A percentile compares a stretch with the other conserved stretches of the same genome.
These are phyloP conservation scores for Centropus bengalensis DNA, from an alignment of 2,113 vertebrate species.

Conservation along the genomic window DNA sequence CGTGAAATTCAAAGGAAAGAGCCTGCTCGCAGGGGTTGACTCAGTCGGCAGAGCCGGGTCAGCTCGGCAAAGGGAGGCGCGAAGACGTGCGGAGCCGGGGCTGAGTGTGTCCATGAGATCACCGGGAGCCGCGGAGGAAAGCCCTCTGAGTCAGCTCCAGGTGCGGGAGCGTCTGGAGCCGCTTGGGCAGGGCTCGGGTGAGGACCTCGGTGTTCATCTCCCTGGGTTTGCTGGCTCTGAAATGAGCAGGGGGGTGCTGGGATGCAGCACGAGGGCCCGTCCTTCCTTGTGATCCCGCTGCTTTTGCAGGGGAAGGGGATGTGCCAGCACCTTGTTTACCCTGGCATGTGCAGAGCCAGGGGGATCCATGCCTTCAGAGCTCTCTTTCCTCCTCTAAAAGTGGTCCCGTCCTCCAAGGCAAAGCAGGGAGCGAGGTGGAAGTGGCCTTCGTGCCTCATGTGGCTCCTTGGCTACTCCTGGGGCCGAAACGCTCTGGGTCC, in stretches of 20 bases:
- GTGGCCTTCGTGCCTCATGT: neutral
- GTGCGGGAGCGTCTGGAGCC: neutral
- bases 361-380: neutral
- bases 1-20: neutral
- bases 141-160: conserved; percentile 14
- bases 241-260: neutral
- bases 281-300: neutral
- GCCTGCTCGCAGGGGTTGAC: neutral
- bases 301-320: neutral
- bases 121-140: neutral
- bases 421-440: neutral
- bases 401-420: neutral
- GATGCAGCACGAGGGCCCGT: neutral
- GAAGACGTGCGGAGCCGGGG: neutral
- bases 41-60: neutral
- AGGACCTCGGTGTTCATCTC: neutral
- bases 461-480: neutral
- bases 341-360: accelerated
- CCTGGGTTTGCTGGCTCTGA: neutral
- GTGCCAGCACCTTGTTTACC: accelerated
- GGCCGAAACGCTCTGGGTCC: neutral
- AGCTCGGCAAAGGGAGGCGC: conserved; percentile 24
- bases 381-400: neutral
- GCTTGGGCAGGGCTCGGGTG: neutral
- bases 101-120: neutral